Evolutionary conservation across 2,113 vertebrate genomes (phyloP).

Genomic region (Aldabrachelys gigantea): DNA sequence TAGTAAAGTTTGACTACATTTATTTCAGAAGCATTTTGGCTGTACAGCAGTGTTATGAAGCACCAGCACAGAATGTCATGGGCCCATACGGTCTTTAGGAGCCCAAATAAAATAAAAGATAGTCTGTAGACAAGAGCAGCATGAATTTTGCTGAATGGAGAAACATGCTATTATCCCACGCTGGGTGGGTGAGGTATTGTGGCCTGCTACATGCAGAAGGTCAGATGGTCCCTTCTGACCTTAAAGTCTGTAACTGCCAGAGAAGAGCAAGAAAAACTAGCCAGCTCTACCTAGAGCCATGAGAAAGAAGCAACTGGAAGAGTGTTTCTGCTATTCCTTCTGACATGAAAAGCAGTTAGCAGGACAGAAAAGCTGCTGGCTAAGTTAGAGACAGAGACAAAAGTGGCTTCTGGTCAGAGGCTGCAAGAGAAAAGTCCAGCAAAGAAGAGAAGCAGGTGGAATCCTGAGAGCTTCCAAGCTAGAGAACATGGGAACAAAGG

Average conservation of each 20-base stretch:
- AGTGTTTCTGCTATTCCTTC: not conserved
- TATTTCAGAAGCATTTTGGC: too few species aligned
- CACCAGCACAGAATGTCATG: not conserved
- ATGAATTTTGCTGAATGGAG: not conserved
- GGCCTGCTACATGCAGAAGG: not conserved
- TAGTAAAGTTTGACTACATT: too few species aligned
- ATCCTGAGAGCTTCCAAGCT: not conserved
- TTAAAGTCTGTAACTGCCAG: not conserved
- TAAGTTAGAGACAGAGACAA: not conserved
- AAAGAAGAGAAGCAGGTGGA: rapidly evolving
- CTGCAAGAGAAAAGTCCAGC: not conserved
- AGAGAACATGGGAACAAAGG: not conserved
- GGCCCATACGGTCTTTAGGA: not conserved
- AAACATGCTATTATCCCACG: not conserved
- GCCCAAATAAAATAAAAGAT: not conserved
- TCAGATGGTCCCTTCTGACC: not conserved
- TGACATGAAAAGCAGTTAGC: not conserved
- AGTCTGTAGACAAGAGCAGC: not conserved
- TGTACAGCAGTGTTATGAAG: not conserved
- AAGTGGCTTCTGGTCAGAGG: not conserved
- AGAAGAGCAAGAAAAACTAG: not conserved
- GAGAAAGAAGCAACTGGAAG: not conserved
- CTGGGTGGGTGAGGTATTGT: not conserved
- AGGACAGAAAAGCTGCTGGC: not conserved
- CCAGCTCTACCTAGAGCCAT: not conserved